phyloP scores from a whole-genome alignment of 1,140 invertebrate genomes.

The Drosophila lacteicornis region DNA sequence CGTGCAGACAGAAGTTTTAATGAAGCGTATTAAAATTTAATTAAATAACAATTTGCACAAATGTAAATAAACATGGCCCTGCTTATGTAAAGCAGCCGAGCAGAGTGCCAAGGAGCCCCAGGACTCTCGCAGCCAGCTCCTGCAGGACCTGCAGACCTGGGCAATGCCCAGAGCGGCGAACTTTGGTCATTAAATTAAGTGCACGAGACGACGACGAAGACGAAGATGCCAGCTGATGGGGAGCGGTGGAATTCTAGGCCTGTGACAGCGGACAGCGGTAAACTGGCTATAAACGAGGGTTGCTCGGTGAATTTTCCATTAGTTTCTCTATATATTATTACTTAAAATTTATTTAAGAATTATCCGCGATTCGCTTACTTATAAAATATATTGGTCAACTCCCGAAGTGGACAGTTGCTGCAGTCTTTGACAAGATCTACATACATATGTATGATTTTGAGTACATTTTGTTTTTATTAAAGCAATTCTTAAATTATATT shows the following conservation, averaged over 20 bases:
- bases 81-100: constrained; percentile 66
- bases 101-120: constrained; percentile 6
- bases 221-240: constrained; percentile 5
- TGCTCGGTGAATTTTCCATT: neutral
- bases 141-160: constrained; percentile 31
- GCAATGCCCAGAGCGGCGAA: constrained; percentile 69
- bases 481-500: no score
- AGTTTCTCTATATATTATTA: neutral
- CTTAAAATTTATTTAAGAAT: no score
- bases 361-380: no score
- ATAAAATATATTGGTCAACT: no score
- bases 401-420: no score
- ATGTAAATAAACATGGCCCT: constrained; percentile 78
- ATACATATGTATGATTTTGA: no score
- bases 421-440: no score
- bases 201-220: constrained; percentile 15
- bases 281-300: neutral
- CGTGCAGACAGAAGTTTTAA: constrained; percentile 68
- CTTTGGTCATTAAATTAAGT: constrained; percentile 83
- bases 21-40: constrained; percentile 82
- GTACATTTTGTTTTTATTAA: no score
- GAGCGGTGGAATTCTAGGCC: neutral
- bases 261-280: neutral
- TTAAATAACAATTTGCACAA: constrained; percentile 82
- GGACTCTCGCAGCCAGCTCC: neutral